Evolutionary conservation across 2,113 vertebrate species (phyloP).

Genomic region (Calidris pygmaea): DNA sequence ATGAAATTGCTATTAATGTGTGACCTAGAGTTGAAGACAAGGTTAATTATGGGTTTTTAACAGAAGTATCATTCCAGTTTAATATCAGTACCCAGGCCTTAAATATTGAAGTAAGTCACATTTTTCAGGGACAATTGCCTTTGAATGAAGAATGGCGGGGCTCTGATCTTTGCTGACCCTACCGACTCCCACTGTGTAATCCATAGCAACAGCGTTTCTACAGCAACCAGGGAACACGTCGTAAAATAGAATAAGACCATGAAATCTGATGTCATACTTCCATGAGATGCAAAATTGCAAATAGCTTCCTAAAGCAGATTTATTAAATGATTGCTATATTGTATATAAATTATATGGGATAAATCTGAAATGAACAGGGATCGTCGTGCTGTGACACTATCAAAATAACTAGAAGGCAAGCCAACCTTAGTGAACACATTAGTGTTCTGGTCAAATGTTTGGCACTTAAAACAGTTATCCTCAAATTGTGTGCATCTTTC

Average conservation of each 20-base stretch:
- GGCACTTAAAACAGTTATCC: background rate
- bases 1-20: constrained; percentile 83
- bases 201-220: constrained; percentile 82
- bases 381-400: background rate
- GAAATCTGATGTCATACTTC: constrained; percentile 82
- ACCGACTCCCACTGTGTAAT: constrained; percentile 75
- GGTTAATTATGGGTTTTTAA: constrained; percentile 87
- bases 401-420: background rate
- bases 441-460: background rate
- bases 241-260: constrained; percentile 68
- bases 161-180: constrained; percentile 89
- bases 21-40: constrained; percentile 78
- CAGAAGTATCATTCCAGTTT: constrained; percentile 81
- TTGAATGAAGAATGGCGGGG: constrained; percentile 87
- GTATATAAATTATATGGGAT: constrained; percentile 29
- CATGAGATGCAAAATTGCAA: constrained; percentile 70
- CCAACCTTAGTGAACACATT: background rate
- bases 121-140: constrained; percentile 88
- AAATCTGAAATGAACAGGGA: background rate
- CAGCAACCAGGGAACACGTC: constrained; percentile 75
- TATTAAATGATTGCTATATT: constrained; percentile 54
- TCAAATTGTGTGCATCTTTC: background rate
- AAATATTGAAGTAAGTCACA: constrained; percentile 84
- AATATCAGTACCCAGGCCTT: constrained; percentile 79
- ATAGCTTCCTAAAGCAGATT: constrained; percentile 64